A percentile compares a stretch with the other conserved stretches of the same genome.
Conservation (phyloP, 2,113 vertebrate genomes). For the Colinus virginianus region DNA sequence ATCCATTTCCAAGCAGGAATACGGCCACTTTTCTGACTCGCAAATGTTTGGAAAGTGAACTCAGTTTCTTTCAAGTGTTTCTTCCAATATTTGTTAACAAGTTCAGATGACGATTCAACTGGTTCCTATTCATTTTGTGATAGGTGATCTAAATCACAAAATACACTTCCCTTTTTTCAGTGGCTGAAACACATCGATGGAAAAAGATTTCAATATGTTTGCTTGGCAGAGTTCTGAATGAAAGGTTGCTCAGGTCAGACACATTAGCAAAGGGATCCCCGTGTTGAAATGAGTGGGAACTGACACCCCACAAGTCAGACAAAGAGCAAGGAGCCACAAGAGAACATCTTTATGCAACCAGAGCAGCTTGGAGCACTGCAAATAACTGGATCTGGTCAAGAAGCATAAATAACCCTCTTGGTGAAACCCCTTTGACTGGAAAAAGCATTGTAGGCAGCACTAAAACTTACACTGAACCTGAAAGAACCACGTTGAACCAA, state of each 20-base stretch:
- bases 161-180: background rate
- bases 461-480: background rate
- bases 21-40: background rate
- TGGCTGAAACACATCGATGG: slow-evolving; percentile 6
- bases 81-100: slow-evolving; percentile 5
- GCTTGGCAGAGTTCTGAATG: background rate
- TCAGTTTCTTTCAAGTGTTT: background rate
- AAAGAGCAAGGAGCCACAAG: background rate
- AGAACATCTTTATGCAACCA: background rate
- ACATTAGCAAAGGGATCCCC: background rate
- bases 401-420: background rate
- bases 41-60: background rate
- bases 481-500: background rate
- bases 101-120: background rate
- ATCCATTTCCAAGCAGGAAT: background rate
- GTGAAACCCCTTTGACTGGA: background rate
- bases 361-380: background rate
- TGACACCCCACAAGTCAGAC: background rate
- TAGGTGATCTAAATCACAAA: background rate
- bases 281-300: background rate
- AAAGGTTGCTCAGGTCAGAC: background rate
- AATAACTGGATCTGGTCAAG: background rate
- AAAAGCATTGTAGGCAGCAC: background rate
- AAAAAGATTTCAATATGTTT: slow-evolving; percentile 22
- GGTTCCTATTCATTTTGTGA: background rate